These are phyloP conservation scores for Opisthograptis luteolata DNA, from an alignment of 2,888 invertebrate species.

Conservation along the genomic window DNA sequence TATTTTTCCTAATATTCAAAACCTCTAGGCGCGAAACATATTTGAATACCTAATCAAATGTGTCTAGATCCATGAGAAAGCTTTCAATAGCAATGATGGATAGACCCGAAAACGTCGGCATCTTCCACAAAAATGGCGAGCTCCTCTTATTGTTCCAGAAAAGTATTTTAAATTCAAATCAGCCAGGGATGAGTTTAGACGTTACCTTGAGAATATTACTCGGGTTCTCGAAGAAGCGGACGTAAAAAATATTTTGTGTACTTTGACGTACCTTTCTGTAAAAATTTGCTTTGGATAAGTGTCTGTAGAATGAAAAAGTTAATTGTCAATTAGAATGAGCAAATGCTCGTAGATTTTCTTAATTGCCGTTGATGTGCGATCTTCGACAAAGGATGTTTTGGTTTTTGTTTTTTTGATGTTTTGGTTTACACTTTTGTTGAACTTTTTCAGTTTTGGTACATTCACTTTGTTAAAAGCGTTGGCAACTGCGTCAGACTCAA, in stretches of 20 bases:
- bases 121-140: constrained; percentile 51
- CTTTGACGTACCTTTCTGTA: neutral
- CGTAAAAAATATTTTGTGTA: constrained; percentile 6
- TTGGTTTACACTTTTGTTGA: no score
- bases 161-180: constrained; percentile 69
- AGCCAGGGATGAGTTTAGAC: constrained; percentile 52
- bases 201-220: constrained; percentile 53
- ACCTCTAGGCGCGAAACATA: constrained; percentile 1
- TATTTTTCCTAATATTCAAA: neutral
- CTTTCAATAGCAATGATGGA: constrained; percentile 58
- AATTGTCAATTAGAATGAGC: no score
- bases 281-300: neutral
- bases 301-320: no score
- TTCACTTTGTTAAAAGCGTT: no score
- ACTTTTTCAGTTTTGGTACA: no score
- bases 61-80: constrained; percentile 32
- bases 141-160: constrained; percentile 59
- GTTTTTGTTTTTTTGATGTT: no score
- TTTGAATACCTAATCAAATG: constrained; percentile 30
- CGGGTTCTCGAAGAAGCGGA: constrained; percentile 19
- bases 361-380: no score
- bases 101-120: constrained; percentile 50
- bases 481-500: no score
- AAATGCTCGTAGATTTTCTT: no score
- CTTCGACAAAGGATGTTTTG: no score